A percentile compares a stretch with the other conserved stretches of the same genome.
Evolutionary conservation across 1,140 invertebrate species (phyloP).

Genomic region (Samia ricini): DNA sequence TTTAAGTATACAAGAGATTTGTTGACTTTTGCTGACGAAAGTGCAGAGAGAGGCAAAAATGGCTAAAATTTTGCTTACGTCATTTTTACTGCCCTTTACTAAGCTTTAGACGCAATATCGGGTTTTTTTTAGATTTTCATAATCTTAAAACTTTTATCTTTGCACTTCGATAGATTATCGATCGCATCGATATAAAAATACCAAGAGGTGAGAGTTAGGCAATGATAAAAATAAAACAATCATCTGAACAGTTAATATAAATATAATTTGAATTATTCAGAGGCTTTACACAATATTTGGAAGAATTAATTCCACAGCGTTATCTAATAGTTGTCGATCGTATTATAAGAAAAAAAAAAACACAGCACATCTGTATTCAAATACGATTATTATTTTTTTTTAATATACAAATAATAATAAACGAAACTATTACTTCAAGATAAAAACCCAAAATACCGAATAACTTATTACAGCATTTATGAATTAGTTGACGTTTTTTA

Average conservation of each 20-base stretch:
- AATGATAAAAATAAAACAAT: conserved; percentile 56
- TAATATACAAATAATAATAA: conserved; percentile 67
- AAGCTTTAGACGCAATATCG: no score
- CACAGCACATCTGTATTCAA: conserved; percentile 29
- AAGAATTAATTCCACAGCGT: conserved; percentile 68
- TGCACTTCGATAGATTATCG: no score
- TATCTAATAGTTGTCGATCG: conserved; percentile 28
- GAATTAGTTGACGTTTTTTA: not conserved
- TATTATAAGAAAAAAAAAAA: conserved; percentile 27
- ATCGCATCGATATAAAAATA: no score
- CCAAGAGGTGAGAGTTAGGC: not conserved
- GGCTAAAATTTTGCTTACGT: no score
- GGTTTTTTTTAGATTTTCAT: no score
- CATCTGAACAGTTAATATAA: conserved; percentile 76
- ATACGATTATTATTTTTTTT: conserved; percentile 38
- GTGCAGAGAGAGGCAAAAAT: no score
- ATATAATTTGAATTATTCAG: conserved; percentile 77
- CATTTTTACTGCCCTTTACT: no score
- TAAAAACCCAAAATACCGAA: conserved; percentile 41
- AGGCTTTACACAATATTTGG: conserved; percentile 77
- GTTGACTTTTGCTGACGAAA: no score
- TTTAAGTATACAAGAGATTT: no score
- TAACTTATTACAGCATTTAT: conserved; percentile 27
- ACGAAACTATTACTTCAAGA: conserved; percentile 46
- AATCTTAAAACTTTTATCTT: no score